Evolutionary conservation across 2,888 invertebrate species (phyloP).

Genomic region (Scrobipalpa atriplicella): DNA sequence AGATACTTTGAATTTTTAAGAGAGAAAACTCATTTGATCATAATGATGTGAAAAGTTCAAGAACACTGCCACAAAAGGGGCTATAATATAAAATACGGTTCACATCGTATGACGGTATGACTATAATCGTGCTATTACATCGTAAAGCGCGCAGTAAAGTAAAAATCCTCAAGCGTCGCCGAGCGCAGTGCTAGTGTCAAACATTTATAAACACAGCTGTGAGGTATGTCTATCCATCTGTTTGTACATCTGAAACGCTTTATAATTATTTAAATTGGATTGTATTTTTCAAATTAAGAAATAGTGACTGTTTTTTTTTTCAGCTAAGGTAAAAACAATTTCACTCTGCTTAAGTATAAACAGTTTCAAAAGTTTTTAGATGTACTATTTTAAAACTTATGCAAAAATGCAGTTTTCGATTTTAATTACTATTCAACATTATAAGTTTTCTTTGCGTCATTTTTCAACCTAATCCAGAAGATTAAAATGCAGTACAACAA

Average conservation of each 20-base stretch:
- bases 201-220: neutral
- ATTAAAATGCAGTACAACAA: slow-evolving; percentile 14
- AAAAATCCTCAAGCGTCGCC: slow-evolving; percentile 37
- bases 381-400: too few species aligned
- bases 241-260: slow-evolving; percentile 9
- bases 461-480: too few species aligned
- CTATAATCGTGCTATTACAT: slow-evolving; percentile 39
- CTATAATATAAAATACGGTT: slow-evolving; percentile 11
- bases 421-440: too few species aligned
- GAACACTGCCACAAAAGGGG: slow-evolving; percentile 2
- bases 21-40: neutral
- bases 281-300: neutral
- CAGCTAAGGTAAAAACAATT: too few species aligned
- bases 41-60: slow-evolving; percentile 10
- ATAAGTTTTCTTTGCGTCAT: too few species aligned
- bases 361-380: too few species aligned
- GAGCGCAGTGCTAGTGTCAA: neutral
- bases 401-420: too few species aligned
- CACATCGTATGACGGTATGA: slow-evolving; percentile 20
- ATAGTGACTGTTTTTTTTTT: too few species aligned
- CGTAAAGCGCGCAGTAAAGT: slow-evolving; percentile 42
- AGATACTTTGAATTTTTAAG: too few species aligned
- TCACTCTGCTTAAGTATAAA: too few species aligned
- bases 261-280: too few species aligned
- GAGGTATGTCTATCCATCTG: neutral